Base-by-base conservation (phyloP, 2,888 invertebrate genomes). In the Cataglyphis albicans region DNA sequence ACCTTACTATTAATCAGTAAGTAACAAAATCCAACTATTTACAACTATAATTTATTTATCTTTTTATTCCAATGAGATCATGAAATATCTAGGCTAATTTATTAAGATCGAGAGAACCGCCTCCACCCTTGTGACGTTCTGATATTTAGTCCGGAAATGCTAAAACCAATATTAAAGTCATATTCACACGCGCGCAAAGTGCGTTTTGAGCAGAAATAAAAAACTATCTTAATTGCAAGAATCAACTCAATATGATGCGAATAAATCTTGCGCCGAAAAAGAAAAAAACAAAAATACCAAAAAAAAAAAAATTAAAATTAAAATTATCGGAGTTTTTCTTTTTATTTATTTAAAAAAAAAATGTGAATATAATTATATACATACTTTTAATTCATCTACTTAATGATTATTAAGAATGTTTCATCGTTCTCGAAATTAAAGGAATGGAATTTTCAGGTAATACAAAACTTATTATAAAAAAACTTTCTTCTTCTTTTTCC, bases 181-280 rank as follows among this genome's bases (percentile, higher is more conserved):
- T 64, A 83, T 87, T 88, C 85, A 81, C 84, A 5, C 1, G 83
- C 82, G 82, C 80, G 64, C 83, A 73, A 78, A 75, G 83, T 74
- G 74, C 63, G 82, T 80, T 5, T 44, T 68, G 83, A 84, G 67
- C 70, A 88, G 87, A 87, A 90, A 87, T 87, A 88, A 89, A 88
- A 87, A 86, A 88, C 86, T 87, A 86, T 84, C 84, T 85, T 72
- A 83, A 84, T 88, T 87, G 86, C 87, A 87, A 86, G 86, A 87
- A 88, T 88, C 85, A 82, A 87, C 85, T 85, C 80, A 75, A 83
- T 82, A 83, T 84, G 87, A 86, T 87, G 87, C 87, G 87, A 91
- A 91, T 91, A 91, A 91, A 92, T 92, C 88, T 86, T 80, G 55
- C 80, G 84, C 75, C 70, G 83, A 85, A 70, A 72, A 67, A 81